Conservation (phyloP, 1,140 invertebrate genomes). For the Drosophila bipectinata region DNA sequence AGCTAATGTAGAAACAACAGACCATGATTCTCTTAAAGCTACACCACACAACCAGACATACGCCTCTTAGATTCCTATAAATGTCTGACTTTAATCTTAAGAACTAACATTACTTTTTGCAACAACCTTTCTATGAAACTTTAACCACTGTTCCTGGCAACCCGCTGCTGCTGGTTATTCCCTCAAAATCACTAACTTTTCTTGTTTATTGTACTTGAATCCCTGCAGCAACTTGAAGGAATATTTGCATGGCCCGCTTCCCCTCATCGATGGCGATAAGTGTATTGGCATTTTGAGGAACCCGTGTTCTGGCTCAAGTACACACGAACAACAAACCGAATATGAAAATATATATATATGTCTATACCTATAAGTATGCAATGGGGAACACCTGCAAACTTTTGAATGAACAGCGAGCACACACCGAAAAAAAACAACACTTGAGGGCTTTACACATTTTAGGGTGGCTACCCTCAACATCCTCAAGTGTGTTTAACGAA, state of each 20-base stretch:
- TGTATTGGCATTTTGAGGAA: constrained; percentile 72
- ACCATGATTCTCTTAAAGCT: too few species aligned
- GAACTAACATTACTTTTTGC: not conserved
- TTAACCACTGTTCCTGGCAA: constrained; percentile 39
- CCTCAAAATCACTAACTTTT: constrained; percentile 54
- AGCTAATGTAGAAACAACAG: too few species aligned
- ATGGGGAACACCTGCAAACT: constrained; percentile 74
- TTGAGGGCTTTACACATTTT: constrained; percentile 73
- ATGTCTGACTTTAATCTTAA: not conserved
- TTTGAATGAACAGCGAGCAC: constrained; percentile 50
- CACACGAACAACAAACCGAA: constrained; percentile 45
- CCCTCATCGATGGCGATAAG: constrained; percentile 54
- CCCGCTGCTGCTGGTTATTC: constrained; percentile 12
- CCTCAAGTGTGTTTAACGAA: constrained; percentile 64
- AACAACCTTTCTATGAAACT: not conserved
- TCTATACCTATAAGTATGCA: constrained; percentile 49
- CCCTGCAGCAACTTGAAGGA: constrained; percentile 68
- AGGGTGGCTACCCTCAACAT: constrained; percentile 57
- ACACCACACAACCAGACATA: too few species aligned
- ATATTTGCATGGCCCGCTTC: constrained; percentile 77
- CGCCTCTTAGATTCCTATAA: too few species aligned
- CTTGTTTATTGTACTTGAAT: constrained; percentile 67
- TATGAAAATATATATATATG: constrained; percentile 14
- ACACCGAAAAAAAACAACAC: constrained; percentile 48
- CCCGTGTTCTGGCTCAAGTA: constrained; percentile 72